Conservation (phyloP, 2,113 vertebrate species). For the Thalassarche chlororhynchos region DNA sequence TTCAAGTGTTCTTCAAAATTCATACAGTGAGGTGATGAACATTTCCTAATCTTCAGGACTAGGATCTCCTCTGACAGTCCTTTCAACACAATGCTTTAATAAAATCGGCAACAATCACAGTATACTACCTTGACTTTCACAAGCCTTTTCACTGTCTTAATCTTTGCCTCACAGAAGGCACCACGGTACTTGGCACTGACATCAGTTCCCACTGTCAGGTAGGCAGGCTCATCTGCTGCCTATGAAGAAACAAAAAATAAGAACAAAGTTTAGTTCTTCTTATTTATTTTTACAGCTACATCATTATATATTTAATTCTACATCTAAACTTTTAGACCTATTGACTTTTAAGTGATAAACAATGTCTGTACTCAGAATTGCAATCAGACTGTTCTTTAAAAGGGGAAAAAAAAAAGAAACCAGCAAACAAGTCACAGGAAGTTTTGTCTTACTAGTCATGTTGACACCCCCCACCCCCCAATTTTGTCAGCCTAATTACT, state of each 20-base stretch:
- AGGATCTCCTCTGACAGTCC: background rate
- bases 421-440: background rate
- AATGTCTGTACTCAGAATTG: fast-evolving
- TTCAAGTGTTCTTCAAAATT: background rate
- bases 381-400: background rate
- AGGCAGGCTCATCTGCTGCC: constrained; percentile 99
- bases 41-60: background rate
- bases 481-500: background rate
- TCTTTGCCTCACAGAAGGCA: constrained; percentile 99
- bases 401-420: background rate
- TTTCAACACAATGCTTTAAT: background rate
- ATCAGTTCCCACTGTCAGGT: constrained; percentile 97
- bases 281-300: background rate
- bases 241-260: constrained; percentile 33
- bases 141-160: constrained; percentile 97
- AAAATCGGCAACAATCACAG: background rate
- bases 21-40: background rate
- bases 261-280: background rate
- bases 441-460: background rate
- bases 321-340: background rate
- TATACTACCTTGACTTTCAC: constrained; percentile 95
- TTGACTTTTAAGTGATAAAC: background rate
- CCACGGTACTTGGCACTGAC: constrained; percentile 99
- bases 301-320: background rate
- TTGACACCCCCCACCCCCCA: background rate